Evolutionary conservation across 1,140 invertebrate species (phyloP), one percentile per base, ranked within the genome.

Genomic region (Aphis craccivora): DNA sequence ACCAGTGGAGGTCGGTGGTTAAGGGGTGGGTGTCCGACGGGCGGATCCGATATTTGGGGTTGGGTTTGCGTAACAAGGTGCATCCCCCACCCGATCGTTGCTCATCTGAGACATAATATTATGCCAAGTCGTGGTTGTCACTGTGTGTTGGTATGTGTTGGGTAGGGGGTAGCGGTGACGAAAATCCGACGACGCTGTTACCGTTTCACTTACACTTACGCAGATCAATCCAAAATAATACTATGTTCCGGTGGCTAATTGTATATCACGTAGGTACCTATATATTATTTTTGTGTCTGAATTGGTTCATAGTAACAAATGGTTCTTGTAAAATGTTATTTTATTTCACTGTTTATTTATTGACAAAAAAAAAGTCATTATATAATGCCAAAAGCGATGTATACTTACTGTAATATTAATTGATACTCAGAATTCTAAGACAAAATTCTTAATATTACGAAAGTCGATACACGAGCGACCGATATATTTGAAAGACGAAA

Each of bases 151-250:
- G 11, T 18, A 14, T 51, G 11, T 20, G n/a, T 18, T 14, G 4
- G 11, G 60, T 0, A 14, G 0, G n/a, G 14, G n/a, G 14, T n/a
- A 7, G 0, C 0, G 7, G 2, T 67, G 30, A 35, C 60, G 30
- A 76, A 30, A 20, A 18, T 18, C 60, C 30, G n/a, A 67, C 30
- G 60, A 76, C 0, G 14, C 60, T n/a, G 11, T 76, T 76, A 76
- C 14, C 4, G 30, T 35, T 5, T 9, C 11, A 30, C 30, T 14
- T 0, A 35, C 11, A 30, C 30, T 14, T 0, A 35, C 14, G 5
- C 14, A 76, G 60, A 76, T 76, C 30, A n/a, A 11, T 76, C 20
- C 60, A 76, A n/a, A 60, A n/a, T 76, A 18, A 35, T 35, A 0
- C 2, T 51, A 51, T 51, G 48, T 40, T 40, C 37, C 37, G 37